Evolutionary conservation across 2,113 vertebrate genomes (phyloP).

Genomic region (Nothoprocta pentlandii): DNA sequence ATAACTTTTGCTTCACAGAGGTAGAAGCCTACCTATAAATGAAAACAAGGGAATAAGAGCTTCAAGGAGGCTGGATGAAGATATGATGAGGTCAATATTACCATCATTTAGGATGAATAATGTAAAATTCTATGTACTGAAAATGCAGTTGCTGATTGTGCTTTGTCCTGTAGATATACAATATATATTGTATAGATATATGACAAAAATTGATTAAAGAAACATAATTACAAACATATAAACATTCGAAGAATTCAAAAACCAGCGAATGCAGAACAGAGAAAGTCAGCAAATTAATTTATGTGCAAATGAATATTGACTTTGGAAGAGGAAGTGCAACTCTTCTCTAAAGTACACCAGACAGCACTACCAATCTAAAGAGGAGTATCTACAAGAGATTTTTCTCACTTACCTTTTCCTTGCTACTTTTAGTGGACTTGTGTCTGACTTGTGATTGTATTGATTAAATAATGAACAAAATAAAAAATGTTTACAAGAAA

Average conservation of each 20-base stretch:
- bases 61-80: not conserved
- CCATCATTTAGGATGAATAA: not conserved
- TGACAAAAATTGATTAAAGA: fast-evolving
- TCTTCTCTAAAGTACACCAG: not conserved
- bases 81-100: not conserved
- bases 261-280: not conserved
- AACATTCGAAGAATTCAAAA: not conserved
- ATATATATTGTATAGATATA: not conserved
- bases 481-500: not conserved
- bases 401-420: not conserved
- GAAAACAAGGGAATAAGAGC: not conserved
- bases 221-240: not conserved
- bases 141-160: not conserved
- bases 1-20: not conserved
- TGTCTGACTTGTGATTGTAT: not conserved
- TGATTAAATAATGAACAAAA: not conserved
- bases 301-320: not conserved
- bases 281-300: not conserved
- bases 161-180: not conserved
- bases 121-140: not conserved
- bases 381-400: not conserved
- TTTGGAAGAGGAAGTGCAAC: not conserved
- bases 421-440: not conserved
- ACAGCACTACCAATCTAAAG: not conserved
- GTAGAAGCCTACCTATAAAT: not conserved